Conservation (phyloP, 37 sponge, comb jelly and placozoan species). For the Eunapius fragilis region DNA sequence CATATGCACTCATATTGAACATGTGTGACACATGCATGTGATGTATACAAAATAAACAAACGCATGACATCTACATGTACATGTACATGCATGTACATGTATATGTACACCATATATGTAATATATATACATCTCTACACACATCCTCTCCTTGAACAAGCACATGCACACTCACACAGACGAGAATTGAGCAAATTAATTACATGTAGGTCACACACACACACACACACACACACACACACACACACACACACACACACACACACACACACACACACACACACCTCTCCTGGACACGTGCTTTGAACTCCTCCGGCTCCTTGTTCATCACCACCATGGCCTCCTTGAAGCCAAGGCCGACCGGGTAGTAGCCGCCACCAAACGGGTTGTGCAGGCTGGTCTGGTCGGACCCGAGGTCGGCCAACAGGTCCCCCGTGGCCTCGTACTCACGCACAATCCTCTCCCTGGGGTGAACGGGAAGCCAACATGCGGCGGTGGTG, state of each 20-base stretch:
- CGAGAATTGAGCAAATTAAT: no score
- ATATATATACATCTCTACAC: no score
- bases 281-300: slow-evolving; percentile 92
- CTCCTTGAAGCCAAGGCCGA: slow-evolving; percentile 77
- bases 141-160: not conserved
- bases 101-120: no score
- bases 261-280: not conserved
- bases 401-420: slow-evolving; percentile 95
- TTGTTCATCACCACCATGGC: slow-evolving; percentile 62
- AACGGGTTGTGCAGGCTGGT: slow-evolving; percentile 98
- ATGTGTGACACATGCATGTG: no score
- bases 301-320: slow-evolving; percentile 78
- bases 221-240: not conserved
- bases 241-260: not conserved
- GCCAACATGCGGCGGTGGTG: not conserved
- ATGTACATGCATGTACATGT: no score
- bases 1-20: no score
- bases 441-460: slow-evolving; percentile 82
- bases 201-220: no score
- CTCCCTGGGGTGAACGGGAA: slow-evolving; percentile 55
- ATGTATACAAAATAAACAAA: no score
- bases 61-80: no score
- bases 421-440: slow-evolving; percentile 86
- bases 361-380: slow-evolving; percentile 97
- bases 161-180: not conserved